These are phyloP conservation scores for Hirundo rustica DNA, from an alignment of 2,797 vertebrate genomes.

Conservation along the genomic window DNA sequence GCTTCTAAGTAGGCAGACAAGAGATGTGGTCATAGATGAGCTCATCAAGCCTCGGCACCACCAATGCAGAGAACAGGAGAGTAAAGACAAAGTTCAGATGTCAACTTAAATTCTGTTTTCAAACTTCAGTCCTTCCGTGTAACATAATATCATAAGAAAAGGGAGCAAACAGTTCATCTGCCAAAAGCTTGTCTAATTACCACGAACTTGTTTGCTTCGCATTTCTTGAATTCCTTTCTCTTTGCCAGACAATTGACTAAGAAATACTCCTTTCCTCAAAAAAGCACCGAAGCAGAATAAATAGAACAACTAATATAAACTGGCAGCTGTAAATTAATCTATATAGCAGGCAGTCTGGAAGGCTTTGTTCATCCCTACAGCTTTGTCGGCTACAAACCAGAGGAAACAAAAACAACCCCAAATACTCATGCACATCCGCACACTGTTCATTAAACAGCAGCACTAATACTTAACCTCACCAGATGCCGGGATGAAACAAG, in stretches of 20 bases:
- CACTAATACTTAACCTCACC: constrained; percentile 19
- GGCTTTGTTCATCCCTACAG: constrained; percentile 14
- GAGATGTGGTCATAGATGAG: neutral
- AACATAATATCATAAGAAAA: neutral
- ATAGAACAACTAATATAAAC: constrained; percentile 54
- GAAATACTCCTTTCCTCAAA: constrained; percentile 45
- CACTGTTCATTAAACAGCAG: constrained; percentile 45
- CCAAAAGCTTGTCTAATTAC: constrained; percentile 42
- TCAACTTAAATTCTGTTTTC: neutral
- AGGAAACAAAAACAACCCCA: constrained; percentile 32
- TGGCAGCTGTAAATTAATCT: constrained; percentile 59
- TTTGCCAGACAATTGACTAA: constrained; percentile 32
- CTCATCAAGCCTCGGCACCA: neutral
- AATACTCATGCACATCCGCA: constrained; percentile 25
- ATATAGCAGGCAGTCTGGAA: neutral
- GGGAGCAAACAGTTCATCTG: neutral
- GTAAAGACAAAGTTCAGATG: neutral
- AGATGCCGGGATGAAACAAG: constrained; percentile 12
- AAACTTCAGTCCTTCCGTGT: neutral
- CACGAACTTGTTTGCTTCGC: neutral
- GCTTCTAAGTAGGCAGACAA: neutral
- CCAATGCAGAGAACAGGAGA: neutral
- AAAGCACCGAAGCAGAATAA: constrained; percentile 59
- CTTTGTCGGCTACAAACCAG: constrained; percentile 13
- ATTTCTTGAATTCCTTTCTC: constrained; percentile 55